Conservation (phyloP, 2,797 vertebrate species). For the Oceanodroma leucorhoa region DNA sequence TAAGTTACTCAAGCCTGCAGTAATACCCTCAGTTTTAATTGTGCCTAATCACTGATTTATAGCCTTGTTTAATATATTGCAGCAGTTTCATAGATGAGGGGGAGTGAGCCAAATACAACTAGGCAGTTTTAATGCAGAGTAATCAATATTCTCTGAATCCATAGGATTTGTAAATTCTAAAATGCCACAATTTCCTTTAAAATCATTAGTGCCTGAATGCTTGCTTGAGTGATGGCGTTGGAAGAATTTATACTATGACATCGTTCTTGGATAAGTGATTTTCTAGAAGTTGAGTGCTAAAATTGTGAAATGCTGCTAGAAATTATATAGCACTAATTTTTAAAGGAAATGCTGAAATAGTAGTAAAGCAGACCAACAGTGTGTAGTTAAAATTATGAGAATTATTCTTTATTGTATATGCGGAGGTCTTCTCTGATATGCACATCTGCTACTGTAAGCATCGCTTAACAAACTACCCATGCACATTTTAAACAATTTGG, state of each 20-base stretch:
- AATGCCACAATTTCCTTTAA: background rate
- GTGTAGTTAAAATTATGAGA: background rate
- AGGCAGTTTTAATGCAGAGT: background rate
- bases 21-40: background rate
- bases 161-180: background rate
- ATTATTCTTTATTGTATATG: background rate
- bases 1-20: background rate
- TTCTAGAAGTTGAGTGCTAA: background rate
- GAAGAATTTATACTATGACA: background rate
- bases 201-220: background rate
- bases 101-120: background rate
- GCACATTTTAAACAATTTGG: conserved; percentile 1
- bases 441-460: background rate
- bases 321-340: background rate
- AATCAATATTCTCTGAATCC: background rate
- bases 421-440: background rate
- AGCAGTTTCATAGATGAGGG: background rate
- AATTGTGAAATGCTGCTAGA: background rate
- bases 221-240: background rate
- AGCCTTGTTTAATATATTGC: background rate
- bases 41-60: background rate
- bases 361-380: background rate
- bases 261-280: background rate
- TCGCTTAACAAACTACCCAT: background rate
- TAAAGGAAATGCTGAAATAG: background rate